phyloP scores from a whole-genome alignment of 2,797 vertebrate genomes.

The Oreochromis grahami region DNA sequence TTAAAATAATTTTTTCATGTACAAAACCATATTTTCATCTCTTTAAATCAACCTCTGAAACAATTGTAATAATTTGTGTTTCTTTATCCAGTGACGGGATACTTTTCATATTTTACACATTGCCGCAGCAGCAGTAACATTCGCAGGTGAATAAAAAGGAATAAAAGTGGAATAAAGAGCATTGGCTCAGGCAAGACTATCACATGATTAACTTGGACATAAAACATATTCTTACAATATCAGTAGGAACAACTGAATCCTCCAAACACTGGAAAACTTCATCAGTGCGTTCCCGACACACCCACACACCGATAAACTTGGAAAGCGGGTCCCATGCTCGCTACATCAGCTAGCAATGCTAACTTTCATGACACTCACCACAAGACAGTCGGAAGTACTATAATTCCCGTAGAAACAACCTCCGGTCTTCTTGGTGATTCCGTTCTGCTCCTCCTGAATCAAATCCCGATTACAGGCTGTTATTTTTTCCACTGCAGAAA shows the following conservation, averaged over 20 bases:
- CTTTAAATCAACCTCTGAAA: neutral
- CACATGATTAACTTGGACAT: neutral
- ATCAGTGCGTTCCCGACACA: accelerated
- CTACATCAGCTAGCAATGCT: neutral
- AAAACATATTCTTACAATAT: neutral
- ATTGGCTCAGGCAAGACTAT: neutral
- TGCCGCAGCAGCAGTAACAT: neutral
- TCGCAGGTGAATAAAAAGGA: neutral
- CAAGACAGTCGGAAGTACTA: neutral
- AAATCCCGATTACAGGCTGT: neutral
- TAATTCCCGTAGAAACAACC: neutral
- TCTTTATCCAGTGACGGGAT: neutral
- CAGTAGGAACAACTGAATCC: neutral
- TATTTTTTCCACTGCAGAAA: neutral
- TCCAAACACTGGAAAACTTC: neutral
- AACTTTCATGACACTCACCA: neutral
- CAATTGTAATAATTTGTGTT: neutral
- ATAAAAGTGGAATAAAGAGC: neutral
- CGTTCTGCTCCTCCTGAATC: neutral
- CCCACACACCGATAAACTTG: neutral
- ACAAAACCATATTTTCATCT: neutral
- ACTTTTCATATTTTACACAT: neutral
- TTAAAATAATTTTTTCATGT: neutral
- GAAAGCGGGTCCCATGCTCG: neutral
- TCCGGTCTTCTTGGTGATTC: neutral